Percentiles rank a stretch among this genome's conserved stretches.
Evolutionary conservation across 2,888 invertebrate genomes (phyloP).

Genomic region (Ophonus ardosiacus): DNA sequence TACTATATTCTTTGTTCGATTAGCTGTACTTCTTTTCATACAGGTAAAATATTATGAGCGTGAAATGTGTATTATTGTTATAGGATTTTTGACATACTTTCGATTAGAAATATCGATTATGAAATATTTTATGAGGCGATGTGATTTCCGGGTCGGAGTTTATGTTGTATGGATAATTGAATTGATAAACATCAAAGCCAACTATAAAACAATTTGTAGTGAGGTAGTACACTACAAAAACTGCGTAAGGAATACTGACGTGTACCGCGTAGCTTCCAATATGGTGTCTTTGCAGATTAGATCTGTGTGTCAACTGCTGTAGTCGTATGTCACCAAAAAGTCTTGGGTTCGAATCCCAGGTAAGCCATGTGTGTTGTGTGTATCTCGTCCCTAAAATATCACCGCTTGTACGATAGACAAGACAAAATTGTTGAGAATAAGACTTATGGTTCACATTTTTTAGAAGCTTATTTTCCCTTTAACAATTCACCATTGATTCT

Average conservation of each 20-base stretch:
- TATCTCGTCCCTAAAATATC: too few relatives aligned
- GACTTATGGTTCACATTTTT: too few relatives aligned
- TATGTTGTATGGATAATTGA: slow-evolving; percentile 30
- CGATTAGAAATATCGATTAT: slow-evolving; percentile 52
- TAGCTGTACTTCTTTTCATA: background rate
- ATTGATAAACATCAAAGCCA: background rate
- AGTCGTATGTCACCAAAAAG: background rate
- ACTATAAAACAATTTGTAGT: background rate
- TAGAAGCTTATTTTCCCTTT: too few relatives aligned
- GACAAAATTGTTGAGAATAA: too few relatives aligned
- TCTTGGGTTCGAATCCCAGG: too few relatives aligned
- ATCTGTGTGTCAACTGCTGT: background rate
- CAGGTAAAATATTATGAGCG: slow-evolving; percentile 4
- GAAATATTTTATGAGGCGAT: slow-evolving; percentile 14
- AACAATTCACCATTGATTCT: too few relatives aligned
- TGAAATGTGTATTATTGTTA: slow-evolving; percentile 42
- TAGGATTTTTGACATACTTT: slow-evolving; percentile 41
- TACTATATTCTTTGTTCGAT: background rate
- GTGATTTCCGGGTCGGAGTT: slow-evolving; percentile 5
- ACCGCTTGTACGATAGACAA: too few relatives aligned
- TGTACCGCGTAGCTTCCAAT: too few relatives aligned
- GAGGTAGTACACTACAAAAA: background rate
- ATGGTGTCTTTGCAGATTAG: background rate
- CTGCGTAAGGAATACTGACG: too few relatives aligned
- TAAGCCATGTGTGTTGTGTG: too few relatives aligned